These are phyloP conservation scores for Stenotaenia linearis DNA, from an alignment of 2,888 invertebrate genomes.

Conservation along the genomic window DNA sequence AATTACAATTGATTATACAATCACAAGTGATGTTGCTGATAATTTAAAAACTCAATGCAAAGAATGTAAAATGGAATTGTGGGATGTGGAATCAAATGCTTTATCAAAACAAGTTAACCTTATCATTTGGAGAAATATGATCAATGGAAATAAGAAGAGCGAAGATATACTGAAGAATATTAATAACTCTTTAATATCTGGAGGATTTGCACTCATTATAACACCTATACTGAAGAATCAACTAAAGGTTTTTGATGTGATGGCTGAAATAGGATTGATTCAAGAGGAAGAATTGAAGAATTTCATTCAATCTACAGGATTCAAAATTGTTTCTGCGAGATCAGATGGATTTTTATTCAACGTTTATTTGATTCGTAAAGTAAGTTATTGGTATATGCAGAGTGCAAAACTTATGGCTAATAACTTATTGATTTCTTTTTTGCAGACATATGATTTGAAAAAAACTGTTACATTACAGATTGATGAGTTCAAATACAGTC, in stretches of 20 bases:
- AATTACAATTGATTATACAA: background rate
- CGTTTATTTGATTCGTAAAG: background rate
- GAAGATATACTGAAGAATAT: background rate
- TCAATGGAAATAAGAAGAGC: background rate
- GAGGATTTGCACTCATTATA: background rate
- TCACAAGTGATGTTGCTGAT: background rate
- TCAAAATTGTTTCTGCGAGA: background rate
- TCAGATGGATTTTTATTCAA: background rate
- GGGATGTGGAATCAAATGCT: background rate
- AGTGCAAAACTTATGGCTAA: background rate
- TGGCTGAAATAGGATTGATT: background rate
- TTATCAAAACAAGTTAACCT: background rate
- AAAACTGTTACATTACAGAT: constrained; percentile 41
- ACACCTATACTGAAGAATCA: background rate
- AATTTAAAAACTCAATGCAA: background rate
- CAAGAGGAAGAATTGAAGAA: background rate
- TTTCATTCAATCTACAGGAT: background rate
- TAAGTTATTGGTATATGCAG: background rate
- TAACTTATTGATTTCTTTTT: background rate
- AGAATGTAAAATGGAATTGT: background rate
- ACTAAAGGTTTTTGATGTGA: background rate
- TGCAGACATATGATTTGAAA: background rate
- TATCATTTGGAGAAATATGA: background rate
- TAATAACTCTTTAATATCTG: background rate
- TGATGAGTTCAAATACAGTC: background rate